These are phyloP conservation scores for Octomys mimax DNA, from an alignment of 2,797 vertebrate genomes.

Conservation along the genomic window DNA sequence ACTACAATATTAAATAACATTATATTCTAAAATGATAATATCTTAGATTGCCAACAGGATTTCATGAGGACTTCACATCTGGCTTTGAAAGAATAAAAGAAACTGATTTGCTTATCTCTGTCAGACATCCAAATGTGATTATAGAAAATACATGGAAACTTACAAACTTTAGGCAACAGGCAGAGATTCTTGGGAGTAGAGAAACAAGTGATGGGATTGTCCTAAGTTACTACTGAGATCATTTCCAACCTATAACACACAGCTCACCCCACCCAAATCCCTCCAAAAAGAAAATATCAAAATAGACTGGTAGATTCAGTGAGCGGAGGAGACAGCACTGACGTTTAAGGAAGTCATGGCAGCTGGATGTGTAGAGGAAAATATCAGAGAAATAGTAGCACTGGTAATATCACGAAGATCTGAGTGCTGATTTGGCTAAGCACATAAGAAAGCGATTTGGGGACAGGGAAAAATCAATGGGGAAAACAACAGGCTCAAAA, in stretches of 20 bases:
- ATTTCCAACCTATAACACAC: background rate
- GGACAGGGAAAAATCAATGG: background rate
- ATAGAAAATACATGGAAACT: background rate
- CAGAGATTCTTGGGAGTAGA: background rate
- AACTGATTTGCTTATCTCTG: background rate
- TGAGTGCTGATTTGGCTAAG: background rate
- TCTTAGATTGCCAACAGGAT: background rate
- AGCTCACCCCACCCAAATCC: background rate
- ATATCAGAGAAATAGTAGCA: background rate
- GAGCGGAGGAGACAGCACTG: background rate
- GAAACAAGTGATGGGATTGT: background rate
- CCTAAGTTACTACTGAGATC: background rate
- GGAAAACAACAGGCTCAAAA: background rate
- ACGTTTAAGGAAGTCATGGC: background rate
- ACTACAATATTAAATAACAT: slow-evolving; percentile 4
- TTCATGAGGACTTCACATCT: background rate
- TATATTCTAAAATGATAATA: background rate
- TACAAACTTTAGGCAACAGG: background rate
- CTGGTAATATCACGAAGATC: background rate
- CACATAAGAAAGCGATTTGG: background rate
- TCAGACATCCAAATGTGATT: background rate
- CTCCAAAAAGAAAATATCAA: background rate
- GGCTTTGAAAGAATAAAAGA: background rate
- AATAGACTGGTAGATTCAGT: background rate
- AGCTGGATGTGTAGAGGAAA: background rate